Evolutionary conservation across 2,888 invertebrate genomes (phyloP).

Genomic region (Cremastobaeus sp.): DNA sequence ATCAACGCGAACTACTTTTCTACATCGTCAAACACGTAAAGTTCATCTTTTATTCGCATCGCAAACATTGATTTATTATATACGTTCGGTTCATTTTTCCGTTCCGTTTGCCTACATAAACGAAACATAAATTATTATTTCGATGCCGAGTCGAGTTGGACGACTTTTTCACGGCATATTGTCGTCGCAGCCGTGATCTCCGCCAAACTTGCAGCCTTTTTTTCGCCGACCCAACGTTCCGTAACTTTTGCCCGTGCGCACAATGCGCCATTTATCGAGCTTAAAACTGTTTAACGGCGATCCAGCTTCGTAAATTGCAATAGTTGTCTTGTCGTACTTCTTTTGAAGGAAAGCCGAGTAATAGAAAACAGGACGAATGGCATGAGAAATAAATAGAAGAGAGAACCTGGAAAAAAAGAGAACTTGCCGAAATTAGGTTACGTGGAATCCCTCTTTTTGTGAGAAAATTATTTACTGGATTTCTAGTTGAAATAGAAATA

Average conservation of each 20-base stretch:
- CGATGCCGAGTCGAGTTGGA: constrained; percentile 28
- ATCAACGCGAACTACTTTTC: constrained; percentile 36
- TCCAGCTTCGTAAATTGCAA: constrained; percentile 73
- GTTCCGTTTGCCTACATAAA: constrained; percentile 44
- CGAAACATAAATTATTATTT: constrained; percentile 57
- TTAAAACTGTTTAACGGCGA: constrained; percentile 74
- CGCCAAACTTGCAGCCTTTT: neutral
- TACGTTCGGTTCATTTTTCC: constrained; percentile 29
- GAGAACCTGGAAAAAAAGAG: neutral
- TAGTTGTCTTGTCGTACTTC: constrained; percentile 61
- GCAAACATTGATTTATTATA: constrained; percentile 41
- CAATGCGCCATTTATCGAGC: constrained; percentile 71
- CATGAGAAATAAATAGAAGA: constrained; percentile 1
- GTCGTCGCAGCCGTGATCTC: constrained; percentile 43
- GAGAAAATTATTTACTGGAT: too few relatives aligned
- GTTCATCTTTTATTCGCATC: constrained; percentile 16
- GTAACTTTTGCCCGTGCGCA: constrained; percentile 60
- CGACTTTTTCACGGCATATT: constrained; percentile 54
- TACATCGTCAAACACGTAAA: constrained; percentile 28
- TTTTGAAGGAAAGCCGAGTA: constrained; percentile 47
- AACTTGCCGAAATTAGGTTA: neutral
- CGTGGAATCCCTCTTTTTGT: too few relatives aligned
- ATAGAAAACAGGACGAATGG: constrained; percentile 32
- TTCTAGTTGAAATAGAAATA: too few relatives aligned
- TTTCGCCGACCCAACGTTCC: constrained; percentile 36